Base-by-base conservation (phyloP, 2,888 invertebrate genomes). In the Coremacera marginata region DNA sequence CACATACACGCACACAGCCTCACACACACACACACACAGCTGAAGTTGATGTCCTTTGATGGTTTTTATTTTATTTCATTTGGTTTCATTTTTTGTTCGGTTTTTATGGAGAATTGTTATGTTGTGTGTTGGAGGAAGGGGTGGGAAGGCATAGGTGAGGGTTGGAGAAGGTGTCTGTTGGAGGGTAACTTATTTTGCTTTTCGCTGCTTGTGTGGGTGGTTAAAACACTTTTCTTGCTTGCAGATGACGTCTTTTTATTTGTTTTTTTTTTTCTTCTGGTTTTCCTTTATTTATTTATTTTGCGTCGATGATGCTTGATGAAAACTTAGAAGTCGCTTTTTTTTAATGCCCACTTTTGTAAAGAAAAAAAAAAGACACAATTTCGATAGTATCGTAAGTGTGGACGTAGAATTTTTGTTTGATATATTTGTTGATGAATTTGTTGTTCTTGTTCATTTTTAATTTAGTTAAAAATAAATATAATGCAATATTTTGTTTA, bases 151-250 rank as follows among this genome's bases (percentile, higher is more conserved):
- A 31, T 55, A 31, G 34, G 3, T 9, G 1, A n/a, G 25, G 14
- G 8, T 14, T 14, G 49, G 16, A 7, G 34, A 37, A 37, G 65
- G 44, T 9, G 51, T 19, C 44, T 8, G 5, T 9, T 16, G 27
- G 49, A 51, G 49, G 19, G 44, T 27, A 25, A 3, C 49, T 63
- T 19, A 68, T 14, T 14, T 25, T 25, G 5, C 19, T 19, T 37
- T 37, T 19, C n/a, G 9, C 65, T 65, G 16, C 52, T 70, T 49
- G 68, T 34, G 71, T 57, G 71, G 44, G 51, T 51, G 14, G 70
- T 70, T 71, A 71, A 71, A 71, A 71, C 71, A 57, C 71, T 71
- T 71, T 71, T 71, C 71, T 55, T 71, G 71, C 57, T 71, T 71
- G 5, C 49, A 1, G 68, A 11, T 22, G 63, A 27, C 63, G 11